Evolutionary conservation across 2,888 invertebrate genomes (phyloP).

Genomic region (Sarcophaga subvicina): DNA sequence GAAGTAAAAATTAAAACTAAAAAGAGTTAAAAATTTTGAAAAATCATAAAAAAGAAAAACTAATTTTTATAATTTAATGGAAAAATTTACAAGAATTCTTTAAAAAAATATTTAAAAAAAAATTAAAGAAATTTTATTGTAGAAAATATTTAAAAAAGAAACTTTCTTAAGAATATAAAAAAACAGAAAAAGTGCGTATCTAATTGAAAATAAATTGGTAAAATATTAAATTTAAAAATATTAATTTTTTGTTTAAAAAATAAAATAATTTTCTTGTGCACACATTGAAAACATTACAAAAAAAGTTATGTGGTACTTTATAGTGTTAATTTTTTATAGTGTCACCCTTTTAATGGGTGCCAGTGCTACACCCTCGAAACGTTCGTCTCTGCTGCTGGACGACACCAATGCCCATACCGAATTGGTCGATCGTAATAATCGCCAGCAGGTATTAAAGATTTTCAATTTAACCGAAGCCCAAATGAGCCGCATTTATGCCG

Average conservation of each 20-base stretch:
- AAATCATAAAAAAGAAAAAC: slow-evolving; percentile 26
- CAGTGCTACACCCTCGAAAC: slow-evolving; percentile 72
- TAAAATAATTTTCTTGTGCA: not conserved
- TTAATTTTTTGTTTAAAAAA: not conserved
- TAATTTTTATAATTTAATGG: not conserved
- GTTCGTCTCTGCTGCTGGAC: slow-evolving; percentile 72
- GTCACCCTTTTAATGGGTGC: slow-evolving; percentile 52
- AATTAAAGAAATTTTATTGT: not conserved
- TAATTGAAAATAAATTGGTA: not conserved
- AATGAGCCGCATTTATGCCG: slow-evolving; percentile 75
- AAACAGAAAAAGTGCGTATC: not conserved
- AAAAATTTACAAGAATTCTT: not conserved
- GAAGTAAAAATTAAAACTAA: slow-evolving; percentile 15
- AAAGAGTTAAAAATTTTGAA: slow-evolving; percentile 44
- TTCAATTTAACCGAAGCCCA: slow-evolving; percentile 80
- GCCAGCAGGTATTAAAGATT: slow-evolving; percentile 75
- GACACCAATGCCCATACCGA: slow-evolving; percentile 76
- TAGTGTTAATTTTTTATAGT: slow-evolving; percentile 46
- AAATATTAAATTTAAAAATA: not conserved
- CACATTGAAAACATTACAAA: not conserved
- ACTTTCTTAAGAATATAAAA: not conserved
- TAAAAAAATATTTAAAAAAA: not conserved
- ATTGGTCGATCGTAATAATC: slow-evolving; percentile 78
- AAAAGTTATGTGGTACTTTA: slow-evolving; percentile 42
- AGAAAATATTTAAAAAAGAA: not conserved